These are phyloP conservation scores for Ceriagrion tenellum DNA, from an alignment of 2,888 invertebrate species.

Conservation along the genomic window DNA sequence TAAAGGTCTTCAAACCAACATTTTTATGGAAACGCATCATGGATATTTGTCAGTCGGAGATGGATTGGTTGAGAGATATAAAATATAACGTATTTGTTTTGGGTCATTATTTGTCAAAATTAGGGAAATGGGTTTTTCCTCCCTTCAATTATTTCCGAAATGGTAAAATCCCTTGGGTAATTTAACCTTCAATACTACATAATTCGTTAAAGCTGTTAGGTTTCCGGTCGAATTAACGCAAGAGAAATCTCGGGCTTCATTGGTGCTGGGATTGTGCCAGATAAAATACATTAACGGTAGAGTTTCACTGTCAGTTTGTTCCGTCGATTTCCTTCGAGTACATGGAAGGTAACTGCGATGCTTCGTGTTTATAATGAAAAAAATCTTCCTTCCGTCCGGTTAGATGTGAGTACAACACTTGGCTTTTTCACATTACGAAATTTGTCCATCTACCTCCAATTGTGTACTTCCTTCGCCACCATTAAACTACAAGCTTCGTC, in stretches of 20 bases:
- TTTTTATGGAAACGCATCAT: too few species aligned
- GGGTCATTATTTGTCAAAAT: not conserved
- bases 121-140: not conserved
- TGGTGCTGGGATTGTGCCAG: not conserved
- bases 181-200: not conserved
- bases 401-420: not conserved
- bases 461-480: not conserved
- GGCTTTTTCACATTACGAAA: not conserved
- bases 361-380: too few species aligned
- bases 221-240: not conserved
- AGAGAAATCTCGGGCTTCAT: not conserved
- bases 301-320: not conserved
- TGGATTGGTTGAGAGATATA: too few species aligned
- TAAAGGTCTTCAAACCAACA: too few species aligned
- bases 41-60: too few species aligned
- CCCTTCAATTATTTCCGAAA: not conserved
- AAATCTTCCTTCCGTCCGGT: not conserved
- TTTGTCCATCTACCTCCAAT: not conserved
- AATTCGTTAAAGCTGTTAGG: not conserved
- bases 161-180: not conserved
- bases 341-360: not conserved
- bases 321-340: not conserved
- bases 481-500: too few species aligned
- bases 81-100: not conserved
- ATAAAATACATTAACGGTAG: not conserved